Evolutionary conservation across 92 coral and sea anemone species (phyloP).

Genomic region (Palythoa grandiflora): DNA sequence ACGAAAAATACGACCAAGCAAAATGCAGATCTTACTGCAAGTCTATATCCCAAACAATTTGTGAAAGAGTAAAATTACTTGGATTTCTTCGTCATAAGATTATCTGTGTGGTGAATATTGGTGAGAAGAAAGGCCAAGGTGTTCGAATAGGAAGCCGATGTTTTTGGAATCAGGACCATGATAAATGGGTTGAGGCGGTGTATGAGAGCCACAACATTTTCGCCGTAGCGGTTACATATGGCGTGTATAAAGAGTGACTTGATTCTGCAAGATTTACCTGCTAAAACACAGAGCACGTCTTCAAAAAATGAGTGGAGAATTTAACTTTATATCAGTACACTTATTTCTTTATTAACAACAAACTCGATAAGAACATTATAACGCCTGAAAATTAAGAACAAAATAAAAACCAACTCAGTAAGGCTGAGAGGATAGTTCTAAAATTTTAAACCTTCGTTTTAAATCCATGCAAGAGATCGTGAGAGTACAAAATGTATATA

Average conservation of each 20-base stretch:
- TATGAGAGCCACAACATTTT: constrained; percentile 22
- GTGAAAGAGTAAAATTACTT: constrained; percentile 79
- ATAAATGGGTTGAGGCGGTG: constrained; percentile 85
- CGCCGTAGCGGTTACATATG: constrained; percentile 67
- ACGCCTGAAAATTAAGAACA: too few species aligned
- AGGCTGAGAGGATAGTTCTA: too few species aligned
- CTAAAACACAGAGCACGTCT: too few species aligned
- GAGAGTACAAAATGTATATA: too few species aligned
- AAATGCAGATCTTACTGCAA: constrained; percentile 75
- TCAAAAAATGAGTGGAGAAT: too few species aligned
- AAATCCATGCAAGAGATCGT: too few species aligned
- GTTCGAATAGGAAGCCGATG: constrained; percentile 86
- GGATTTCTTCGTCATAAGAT: constrained; percentile 80
- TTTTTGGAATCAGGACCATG: constrained; percentile 86
- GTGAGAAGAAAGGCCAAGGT: constrained; percentile 83
- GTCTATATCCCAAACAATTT: constrained; percentile 82
- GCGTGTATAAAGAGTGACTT: constrained; percentile 74
- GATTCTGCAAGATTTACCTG: neutral
- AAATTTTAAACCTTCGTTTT: too few species aligned
- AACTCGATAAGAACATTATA: too few species aligned
- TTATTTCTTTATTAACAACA: too few species aligned
- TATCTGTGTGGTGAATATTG: constrained; percentile 77
- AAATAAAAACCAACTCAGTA: too few species aligned
- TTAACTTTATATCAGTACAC: too few species aligned
- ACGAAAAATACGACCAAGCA: constrained; percentile 69